Base-by-base conservation (phyloP, 2,797 vertebrate species). In the Lepilemur ruficaudatus region DNA sequence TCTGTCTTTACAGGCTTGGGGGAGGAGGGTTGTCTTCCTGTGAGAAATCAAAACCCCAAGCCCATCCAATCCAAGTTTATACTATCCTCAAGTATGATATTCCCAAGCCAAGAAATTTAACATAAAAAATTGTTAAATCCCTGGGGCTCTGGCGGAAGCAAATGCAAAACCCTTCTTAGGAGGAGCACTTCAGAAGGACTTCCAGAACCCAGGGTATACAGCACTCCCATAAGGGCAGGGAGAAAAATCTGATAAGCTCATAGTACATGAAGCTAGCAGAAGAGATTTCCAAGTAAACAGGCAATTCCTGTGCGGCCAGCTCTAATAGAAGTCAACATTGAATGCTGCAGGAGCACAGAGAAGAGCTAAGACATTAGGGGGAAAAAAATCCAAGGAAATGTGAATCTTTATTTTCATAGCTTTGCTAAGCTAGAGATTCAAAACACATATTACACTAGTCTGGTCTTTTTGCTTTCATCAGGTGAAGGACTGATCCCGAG, bases 41-140 rank as follows among this genome's bases (percentile, higher is more conserved):
- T 94, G 79, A 97, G 96, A 96, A 98, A 96, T 89, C 89, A 93
- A 90, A 97, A 81, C 83, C 13, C 46, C 87, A 89, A n/a, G 50
- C 8, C 85, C 82, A 67, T 86, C 79, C 43, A 93, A 43, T 92
- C 84, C 67, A 97, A 94, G 96, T 75, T 72, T 72, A 92, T 59
- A 61, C n/a, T 76, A 35, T 78, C 55, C 81, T 94, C 67, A 84
- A 96, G 32, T 61, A 41, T 41, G n/a, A 28, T 73, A 70, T 69
- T 91, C 79, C 50, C 80, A 93, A 96, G 35, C 18, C 91, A 92
- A 97, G 89, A 87, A 93, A 84, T 91, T 69, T 95, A 89, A 88
- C 69, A 78, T 61, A 28, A 93, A 93, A 95, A 96, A 89, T 20
- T 89, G 84, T 41, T 50, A 84, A 95, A 92, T n/a, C 23, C 65